phyloP scores from a whole-genome alignment of 2,888 invertebrate genomes.

The Amiota minor region DNA sequence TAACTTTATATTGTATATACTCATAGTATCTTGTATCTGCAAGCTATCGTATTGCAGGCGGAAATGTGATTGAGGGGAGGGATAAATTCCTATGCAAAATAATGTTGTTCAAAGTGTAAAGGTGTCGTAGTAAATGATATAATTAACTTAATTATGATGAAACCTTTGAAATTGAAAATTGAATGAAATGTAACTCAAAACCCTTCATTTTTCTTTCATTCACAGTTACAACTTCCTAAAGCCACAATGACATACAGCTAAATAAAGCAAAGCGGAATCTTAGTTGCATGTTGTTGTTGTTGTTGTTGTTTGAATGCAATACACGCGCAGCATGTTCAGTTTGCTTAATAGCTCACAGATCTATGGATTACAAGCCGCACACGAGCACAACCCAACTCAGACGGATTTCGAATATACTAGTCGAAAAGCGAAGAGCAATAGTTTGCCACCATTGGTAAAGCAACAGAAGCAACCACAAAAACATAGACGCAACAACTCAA shows the following conservation, averaged over 20 bases:
- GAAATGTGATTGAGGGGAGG: no score
- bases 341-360: conserved; percentile 69
- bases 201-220: not conserved
- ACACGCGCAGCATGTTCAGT: conserved; percentile 64
- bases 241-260: conserved; percentile 29
- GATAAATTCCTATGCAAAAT: no score
- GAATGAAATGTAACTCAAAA: not conserved
- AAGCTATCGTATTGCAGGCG: not conserved
- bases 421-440: conserved; percentile 54
- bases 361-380: conserved; percentile 66
- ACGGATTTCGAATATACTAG: conserved; percentile 29
- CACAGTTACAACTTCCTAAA: conserved; percentile 33
- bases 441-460: conserved; percentile 45
- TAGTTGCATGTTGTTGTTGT: not conserved
- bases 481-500: conserved; percentile 53
- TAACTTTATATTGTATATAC: not conserved
- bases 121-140: not conserved
- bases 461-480: conserved; percentile 41
- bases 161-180: no score
- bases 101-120: not conserved
- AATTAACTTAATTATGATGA: conserved; percentile 10
- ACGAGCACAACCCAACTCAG: conserved; percentile 42
- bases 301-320: not conserved
- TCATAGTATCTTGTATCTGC: not conserved
- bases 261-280: not conserved